A percentile compares a stretch with the other conserved stretches of the same genome.
Evolutionary conservation across 2,113 vertebrate genomes (phyloP).

Genomic region (Nycticebus coucang): DNA sequence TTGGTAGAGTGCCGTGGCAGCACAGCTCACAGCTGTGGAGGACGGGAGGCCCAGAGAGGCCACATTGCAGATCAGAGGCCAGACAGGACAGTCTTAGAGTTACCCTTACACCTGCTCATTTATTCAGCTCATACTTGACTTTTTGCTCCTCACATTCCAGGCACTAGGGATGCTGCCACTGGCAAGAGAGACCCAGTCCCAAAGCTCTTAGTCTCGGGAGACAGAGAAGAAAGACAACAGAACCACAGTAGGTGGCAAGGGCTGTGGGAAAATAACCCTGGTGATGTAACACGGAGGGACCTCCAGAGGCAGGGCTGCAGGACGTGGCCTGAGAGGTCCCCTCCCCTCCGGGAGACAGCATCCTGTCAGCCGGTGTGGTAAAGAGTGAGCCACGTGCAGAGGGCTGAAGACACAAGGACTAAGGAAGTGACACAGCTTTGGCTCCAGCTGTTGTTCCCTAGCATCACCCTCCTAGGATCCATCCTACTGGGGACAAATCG

Average conservation of each 20-base stretch:
- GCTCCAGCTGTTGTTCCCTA: not conserved
- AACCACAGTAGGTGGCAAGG: not conserved
- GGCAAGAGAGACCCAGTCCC: not conserved
- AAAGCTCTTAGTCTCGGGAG: not conserved
- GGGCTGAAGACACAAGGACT: too few species aligned
- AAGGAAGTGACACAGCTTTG: too few species aligned
- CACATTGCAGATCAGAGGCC: not conserved
- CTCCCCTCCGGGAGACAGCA: not conserved
- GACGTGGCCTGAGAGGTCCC: not conserved
- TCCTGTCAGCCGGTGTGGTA: not conserved
- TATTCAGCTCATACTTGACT: not conserved
- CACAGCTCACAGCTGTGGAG: not conserved
- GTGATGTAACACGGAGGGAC: not conserved
- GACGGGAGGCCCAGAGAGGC: not conserved
- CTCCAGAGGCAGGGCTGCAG: not conserved
- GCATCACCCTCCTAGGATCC: not conserved
- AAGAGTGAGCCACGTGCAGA: too few species aligned
- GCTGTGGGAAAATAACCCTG: not conserved
- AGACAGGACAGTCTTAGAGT: not conserved
- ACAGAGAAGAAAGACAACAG: not conserved
- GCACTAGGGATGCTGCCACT: not conserved
- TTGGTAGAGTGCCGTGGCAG: too few species aligned
- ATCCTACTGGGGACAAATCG: too few species aligned
- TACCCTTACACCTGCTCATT: too few species aligned
- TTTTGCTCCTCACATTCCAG: not conserved